A percentile compares a stretch with the other conserved stretches of the same genome.
These are phyloP conservation scores for Cheilosia vernalis DNA, from an alignment of 2,888 invertebrate species.

Conservation along the genomic window DNA sequence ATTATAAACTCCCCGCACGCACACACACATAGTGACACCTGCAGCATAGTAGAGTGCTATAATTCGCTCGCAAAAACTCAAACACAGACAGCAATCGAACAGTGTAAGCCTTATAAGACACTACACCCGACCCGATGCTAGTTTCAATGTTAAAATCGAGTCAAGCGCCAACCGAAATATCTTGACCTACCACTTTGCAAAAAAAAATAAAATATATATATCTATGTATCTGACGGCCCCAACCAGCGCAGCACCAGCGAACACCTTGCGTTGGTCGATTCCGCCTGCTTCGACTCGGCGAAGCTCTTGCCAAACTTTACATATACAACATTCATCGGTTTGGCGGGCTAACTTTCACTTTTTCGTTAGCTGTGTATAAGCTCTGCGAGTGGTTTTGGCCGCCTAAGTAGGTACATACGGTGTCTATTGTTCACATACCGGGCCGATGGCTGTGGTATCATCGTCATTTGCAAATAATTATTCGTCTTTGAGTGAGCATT, in stretches of 20 bases:
- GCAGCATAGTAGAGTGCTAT: conserved; percentile 21
- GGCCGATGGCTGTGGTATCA: conserved; percentile 23
- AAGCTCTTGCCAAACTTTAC: conserved; percentile 56
- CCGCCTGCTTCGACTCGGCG: conserved; percentile 4
- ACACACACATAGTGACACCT: conserved; percentile 46
- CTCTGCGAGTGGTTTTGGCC: conserved; percentile 20
- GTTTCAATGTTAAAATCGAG: conserved; percentile 63
- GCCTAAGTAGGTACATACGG: conserved; percentile 14
- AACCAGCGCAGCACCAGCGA: neutral
- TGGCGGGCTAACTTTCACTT: conserved; percentile 67
- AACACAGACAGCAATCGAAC: conserved; percentile 48
- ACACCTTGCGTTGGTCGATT: conserved; percentile 5
- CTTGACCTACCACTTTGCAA: conserved; percentile 75
- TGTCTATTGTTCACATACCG: conserved; percentile 17
- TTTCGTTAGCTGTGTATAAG: conserved; percentile 57
- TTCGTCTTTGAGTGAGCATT: conserved; percentile 52
- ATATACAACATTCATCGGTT: conserved; percentile 35
- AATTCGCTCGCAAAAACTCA: conserved; percentile 64
- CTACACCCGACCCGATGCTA: conserved; percentile 53
- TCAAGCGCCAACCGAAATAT: conserved; percentile 68
- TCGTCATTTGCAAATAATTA: conserved; percentile 50
- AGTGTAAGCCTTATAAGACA: conserved; percentile 22
- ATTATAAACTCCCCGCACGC: conserved; percentile 50
- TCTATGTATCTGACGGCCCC: conserved; percentile 33
- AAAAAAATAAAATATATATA: conserved; percentile 36